Conservation (phyloP, 2,888 invertebrate genomes). For the Steinernema carpocapsae region DNA sequence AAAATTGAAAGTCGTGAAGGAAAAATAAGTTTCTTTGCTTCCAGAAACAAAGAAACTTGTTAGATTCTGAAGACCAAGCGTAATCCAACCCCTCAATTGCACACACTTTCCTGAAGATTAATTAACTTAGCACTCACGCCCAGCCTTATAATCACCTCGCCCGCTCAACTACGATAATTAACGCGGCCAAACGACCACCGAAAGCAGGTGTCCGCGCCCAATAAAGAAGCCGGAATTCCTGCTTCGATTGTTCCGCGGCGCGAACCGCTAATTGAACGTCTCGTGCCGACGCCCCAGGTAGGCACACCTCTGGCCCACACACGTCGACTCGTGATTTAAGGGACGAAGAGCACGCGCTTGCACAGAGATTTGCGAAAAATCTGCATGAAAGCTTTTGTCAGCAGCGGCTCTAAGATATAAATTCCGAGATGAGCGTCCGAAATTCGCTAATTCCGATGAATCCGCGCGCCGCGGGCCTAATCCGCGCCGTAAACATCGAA, state of each 20-base stretch:
- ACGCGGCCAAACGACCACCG: slow-evolving; percentile 4
- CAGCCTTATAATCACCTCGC: no score
- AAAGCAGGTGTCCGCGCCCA: slow-evolving; percentile 32
- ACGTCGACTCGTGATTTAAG: no score
- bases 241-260: slow-evolving; percentile 25
- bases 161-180: slow-evolving; percentile 26
- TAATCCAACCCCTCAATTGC: no score
- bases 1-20: no score
- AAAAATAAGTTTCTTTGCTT: no score
- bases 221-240: slow-evolving; percentile 33
- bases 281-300: background rate
- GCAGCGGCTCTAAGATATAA: background rate
- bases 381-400: background rate
- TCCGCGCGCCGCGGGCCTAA: slow-evolving; percentile 28
- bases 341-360: background rate
- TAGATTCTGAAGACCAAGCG: no score
- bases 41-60: no score
- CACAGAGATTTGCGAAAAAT: background rate
- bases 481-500: slow-evolving; percentile 16
- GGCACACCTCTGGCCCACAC: background rate
- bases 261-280: slow-evolving; percentile 30
- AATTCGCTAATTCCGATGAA: background rate
- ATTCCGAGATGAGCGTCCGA: background rate
- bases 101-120: no score
- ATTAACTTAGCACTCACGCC: no score